phyloP scores from a whole-genome alignment of 2,113 vertebrate species.

The Ctenodactylus gundi region DNA sequence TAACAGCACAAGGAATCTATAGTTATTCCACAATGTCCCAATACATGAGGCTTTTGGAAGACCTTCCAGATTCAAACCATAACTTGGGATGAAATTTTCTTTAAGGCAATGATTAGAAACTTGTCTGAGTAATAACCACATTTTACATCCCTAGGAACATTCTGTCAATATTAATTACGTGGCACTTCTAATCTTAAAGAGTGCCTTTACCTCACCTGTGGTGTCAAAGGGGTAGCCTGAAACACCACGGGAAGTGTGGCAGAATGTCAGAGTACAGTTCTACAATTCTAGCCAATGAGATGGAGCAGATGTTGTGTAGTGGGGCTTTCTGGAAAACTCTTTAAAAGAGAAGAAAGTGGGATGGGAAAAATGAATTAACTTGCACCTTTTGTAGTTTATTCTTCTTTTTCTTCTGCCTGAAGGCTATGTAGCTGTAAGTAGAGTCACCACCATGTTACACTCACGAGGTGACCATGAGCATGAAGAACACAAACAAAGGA shows the following conservation, averaged over 20 bases:
- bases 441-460: background rate
- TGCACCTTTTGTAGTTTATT: background rate
- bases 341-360: background rate
- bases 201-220: background rate
- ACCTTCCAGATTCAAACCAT: no score
- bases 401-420: background rate
- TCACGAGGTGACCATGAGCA: fast-evolving
- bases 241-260: background rate
- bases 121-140: background rate
- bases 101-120: background rate
- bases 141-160: background rate
- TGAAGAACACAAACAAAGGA: background rate
- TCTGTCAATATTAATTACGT: background rate
- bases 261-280: background rate
- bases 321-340: background rate
- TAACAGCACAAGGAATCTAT: no score
- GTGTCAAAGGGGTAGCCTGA: background rate
- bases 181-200: background rate
- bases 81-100: background rate
- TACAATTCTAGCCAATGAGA: background rate
- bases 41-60: no score
- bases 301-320: background rate
- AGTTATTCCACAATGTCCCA: no score
- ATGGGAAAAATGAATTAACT: background rate
- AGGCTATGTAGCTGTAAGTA: background rate